phyloP scores from a whole-genome alignment of 2,797 vertebrate genomes.

The Peromyscus attwateri region DNA sequence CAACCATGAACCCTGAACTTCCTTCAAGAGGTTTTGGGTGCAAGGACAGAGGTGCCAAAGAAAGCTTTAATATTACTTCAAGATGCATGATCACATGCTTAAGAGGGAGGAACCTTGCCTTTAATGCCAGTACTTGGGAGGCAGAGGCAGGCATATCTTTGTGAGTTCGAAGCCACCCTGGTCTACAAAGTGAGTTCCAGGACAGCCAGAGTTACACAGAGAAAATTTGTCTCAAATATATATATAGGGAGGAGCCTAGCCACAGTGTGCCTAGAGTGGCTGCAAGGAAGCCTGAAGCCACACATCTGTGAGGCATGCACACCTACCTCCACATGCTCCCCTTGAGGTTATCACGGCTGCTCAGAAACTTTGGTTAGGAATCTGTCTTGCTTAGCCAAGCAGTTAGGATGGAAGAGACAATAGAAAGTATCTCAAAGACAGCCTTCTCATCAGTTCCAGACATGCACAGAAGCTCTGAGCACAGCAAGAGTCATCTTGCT shows the following conservation, averaged over 20 bases:
- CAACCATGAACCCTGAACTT: background rate
- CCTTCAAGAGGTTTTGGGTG: background rate
- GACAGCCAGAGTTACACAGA: background rate
- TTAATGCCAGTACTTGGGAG: background rate
- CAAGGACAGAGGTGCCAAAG: background rate
- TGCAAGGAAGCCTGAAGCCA: constrained; percentile 90
- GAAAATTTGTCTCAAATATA: background rate
- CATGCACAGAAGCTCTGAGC: constrained; percentile 90
- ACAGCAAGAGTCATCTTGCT: background rate
- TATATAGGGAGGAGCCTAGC: background rate
- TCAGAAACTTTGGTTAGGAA: constrained; percentile 90
- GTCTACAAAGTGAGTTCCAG: background rate
- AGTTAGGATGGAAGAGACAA: constrained; percentile 91
- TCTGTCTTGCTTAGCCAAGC: constrained; percentile 93
- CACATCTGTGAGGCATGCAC: constrained; percentile 89
- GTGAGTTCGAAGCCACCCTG: background rate
- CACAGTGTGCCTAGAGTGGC: constrained; percentile 88
- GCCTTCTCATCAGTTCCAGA: constrained; percentile 91
- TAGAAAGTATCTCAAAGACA: constrained; percentile 90
- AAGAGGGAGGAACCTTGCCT: background rate
- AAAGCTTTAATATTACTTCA: constrained; percentile 10
- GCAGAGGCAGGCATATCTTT: background rate
- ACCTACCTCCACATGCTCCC: constrained; percentile 92
- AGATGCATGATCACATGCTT: background rate
- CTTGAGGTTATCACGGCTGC: constrained; percentile 88